A percentile compares a stretch with the other conserved stretches of the same genome.
Evolutionary conservation across 2,113 vertebrate genomes (phyloP).

Genomic region (Cyanoramphus novaezelandiae): DNA sequence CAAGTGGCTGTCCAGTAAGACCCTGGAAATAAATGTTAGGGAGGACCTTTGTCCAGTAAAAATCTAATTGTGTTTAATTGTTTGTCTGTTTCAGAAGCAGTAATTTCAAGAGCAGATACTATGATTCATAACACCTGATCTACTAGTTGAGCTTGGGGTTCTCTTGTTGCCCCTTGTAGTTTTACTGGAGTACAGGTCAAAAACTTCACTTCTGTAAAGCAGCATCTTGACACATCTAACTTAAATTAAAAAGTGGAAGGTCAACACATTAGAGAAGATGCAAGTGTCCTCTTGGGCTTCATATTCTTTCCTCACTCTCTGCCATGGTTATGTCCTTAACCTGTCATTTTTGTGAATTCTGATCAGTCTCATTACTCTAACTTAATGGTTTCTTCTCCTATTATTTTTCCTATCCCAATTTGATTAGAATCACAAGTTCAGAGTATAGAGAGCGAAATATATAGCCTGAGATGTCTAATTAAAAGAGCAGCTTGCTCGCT

Average conservation of each 20-base stretch:
- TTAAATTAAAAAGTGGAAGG: neutral
- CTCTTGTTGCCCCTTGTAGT: neutral
- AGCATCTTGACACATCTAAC: neutral
- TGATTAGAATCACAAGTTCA: neutral
- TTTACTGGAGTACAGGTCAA: neutral
- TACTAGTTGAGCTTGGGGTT: neutral
- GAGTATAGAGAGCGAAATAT: neutral
- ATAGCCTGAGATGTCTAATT: neutral
- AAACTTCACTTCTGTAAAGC: neutral
- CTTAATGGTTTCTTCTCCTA: neutral
- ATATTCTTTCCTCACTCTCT: neutral
- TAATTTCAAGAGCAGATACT: neutral
- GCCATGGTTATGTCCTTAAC: neutral
- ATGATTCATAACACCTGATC: neutral
- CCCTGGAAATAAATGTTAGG: neutral
- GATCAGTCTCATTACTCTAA: neutral
- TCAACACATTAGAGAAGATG: neutral
- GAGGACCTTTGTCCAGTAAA: neutral
- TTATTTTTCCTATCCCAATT: neutral
- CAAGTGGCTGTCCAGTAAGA: neutral
- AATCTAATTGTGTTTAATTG: neutral
- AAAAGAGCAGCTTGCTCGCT: neutral
- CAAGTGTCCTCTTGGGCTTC: neutral
- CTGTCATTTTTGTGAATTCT: neutral
- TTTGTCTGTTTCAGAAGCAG: neutral